Evolutionary conservation across 2,888 invertebrate genomes (phyloP).

Genomic region (Dicroscelio sp.): DNA sequence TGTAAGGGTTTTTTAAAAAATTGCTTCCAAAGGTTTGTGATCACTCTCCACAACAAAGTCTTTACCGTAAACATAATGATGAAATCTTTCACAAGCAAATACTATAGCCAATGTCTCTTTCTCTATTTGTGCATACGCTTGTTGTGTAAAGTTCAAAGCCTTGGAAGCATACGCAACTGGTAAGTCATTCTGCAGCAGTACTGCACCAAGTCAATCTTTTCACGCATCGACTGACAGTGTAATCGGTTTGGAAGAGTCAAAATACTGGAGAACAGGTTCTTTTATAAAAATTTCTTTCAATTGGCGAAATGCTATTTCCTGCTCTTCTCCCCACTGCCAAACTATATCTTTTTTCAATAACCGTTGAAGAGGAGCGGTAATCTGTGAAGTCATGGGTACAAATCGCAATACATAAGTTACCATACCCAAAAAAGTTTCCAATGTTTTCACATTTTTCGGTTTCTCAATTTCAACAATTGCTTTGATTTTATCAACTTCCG

Average conservation of each 20-base stretch:
- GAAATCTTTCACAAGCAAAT: background rate
- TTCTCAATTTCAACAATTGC: conserved; percentile 81
- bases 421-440: conserved; percentile 85
- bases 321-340: conserved; percentile 61
- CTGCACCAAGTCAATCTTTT: conserved; percentile 75
- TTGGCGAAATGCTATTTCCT: conserved; percentile 66
- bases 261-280: conserved; percentile 76
- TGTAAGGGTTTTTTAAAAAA: conserved; percentile 51
- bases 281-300: conserved; percentile 67
- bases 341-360: conserved; percentile 50
- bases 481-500: conserved; percentile 80
- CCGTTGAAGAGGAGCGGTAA: conserved; percentile 13
- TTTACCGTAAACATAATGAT: background rate
- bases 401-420: conserved; percentile 86
- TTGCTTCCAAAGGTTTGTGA: conserved; percentile 82
- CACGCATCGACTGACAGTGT: conserved; percentile 78
- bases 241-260: conserved; percentile 66
- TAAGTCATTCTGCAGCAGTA: conserved; percentile 74
- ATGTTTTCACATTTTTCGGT: conserved; percentile 79
- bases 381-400: conserved; percentile 82
- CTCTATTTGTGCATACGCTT: background rate
- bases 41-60: conserved; percentile 59
- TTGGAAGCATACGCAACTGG: conserved; percentile 81
- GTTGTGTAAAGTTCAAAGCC: conserved; percentile 80
- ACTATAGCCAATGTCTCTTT: background rate